Evolutionary conservation across 2,113 vertebrate species (phyloP), one percentile per base, ranked within the genome.

Genomic region (Paramormyrops kingsleyae): DNA sequence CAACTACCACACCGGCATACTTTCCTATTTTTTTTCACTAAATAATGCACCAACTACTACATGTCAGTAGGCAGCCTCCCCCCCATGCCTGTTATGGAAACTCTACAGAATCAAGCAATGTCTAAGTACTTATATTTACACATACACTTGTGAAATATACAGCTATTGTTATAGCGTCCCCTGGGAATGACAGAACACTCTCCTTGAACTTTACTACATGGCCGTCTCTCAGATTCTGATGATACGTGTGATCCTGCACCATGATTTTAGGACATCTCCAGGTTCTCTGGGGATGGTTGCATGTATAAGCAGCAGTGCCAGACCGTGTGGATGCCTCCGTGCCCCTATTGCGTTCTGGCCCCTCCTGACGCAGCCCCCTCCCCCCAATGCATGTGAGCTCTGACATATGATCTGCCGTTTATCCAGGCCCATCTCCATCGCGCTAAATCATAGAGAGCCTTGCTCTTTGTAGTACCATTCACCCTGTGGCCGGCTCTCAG

Each of bases 401-500:
- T 12, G 9, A 83, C 77, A 39, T 10, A 7, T 8, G 15, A 42
- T 17, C 35, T n/a, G 21, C 24, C 4, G 44, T n/a, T 10, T 21
- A 4, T n/a, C 42, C 44, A 27, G 44, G 44, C 44, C 17, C 44
- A 17, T 19, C 74, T 84, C n/a, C 44, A 19, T 47, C 3, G 17
- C 9, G 3, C 83, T 84, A 44, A 35, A 24, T 39, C 39, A 39
- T 4, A 27, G 83, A 9, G 44, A 47, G 44, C 80, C 80, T n/a
- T 83, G 44, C 42, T 24, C 39, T 84, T 84, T 84, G 42, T 46
- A 89, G 90, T 90, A 0, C 15, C 35, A 87, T 88, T 91, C 77
- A 88, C 91, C 92, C 91, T 24, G 42, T 59, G 5, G 87, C 17
- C 46, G 49, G 47, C 89, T 91, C 50, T 27, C 56, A 83, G 47